phyloP scores from a whole-genome alignment of 2,888 invertebrate genomes.

The Sesamia inferens region DNA sequence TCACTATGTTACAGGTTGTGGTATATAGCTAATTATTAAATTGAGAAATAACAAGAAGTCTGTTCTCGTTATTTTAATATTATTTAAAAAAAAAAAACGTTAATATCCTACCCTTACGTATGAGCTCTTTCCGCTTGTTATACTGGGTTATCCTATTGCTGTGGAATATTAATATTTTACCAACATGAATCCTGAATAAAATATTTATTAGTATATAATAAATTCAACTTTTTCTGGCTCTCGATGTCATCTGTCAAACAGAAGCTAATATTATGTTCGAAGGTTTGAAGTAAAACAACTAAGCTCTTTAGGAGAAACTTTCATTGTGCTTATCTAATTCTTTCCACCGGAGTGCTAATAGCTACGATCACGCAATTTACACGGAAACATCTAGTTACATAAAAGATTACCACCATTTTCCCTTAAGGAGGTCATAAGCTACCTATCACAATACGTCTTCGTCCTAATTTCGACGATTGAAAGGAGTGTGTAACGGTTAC shows the following conservation, averaged over 20 bases:
- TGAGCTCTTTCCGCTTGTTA: too few species aligned
- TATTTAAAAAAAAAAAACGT: too few species aligned
- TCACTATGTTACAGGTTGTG: too few species aligned
- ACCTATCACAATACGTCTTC: constrained; percentile 27
- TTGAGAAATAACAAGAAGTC: background rate
- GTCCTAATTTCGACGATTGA: constrained; percentile 14
- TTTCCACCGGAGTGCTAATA: constrained; percentile 16
- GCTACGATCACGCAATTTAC: constrained; percentile 19
- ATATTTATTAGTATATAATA: constrained; percentile 2
- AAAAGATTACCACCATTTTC: constrained; percentile 26
- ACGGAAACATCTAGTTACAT: constrained; percentile 26
- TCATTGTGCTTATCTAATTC: constrained; percentile 19
- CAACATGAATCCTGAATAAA: too few species aligned
- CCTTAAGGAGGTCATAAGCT: constrained; percentile 28
- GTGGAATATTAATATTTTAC: too few species aligned
- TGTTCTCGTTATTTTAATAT: too few species aligned
- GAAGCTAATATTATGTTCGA: constrained; percentile 7
- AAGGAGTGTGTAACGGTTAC: constrained; percentile 16
- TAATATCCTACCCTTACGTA: too few species aligned
- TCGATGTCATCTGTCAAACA: constrained; percentile 1
- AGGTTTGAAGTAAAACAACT: constrained; percentile 12
- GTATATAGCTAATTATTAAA: too few species aligned
- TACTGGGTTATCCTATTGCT: too few species aligned
- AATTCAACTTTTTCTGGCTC: background rate
- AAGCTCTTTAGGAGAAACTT: constrained; percentile 7